Evolutionary conservation across 2,888 invertebrate species (phyloP), one percentile per base, ranked within the genome.

Genomic region (Thera britannica): DNA sequence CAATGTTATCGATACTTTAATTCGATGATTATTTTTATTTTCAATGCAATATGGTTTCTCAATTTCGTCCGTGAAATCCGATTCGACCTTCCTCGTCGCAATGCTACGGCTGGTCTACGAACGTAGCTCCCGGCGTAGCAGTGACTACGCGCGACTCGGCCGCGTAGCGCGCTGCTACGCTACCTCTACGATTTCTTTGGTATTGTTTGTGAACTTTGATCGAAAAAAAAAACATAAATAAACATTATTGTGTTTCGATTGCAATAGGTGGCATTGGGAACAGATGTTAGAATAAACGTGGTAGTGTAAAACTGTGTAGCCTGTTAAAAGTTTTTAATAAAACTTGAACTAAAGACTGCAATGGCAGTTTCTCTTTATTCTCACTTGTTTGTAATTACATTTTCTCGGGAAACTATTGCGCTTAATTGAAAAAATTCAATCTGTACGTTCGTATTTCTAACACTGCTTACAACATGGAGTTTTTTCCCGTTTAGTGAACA

Each of bases 121-220:
- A 71, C 74, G 78, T 79, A 75, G 78, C 72, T 72, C 82, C 82
- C 83, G 81, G 75, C 86, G 90, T 90, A 91, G 86, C 88, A 89
- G 90, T 90, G 85, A 80, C 88, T 90, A 90, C 89, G 88, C 79
- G 79, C 84, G 79, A 85, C 85, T 82, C 87, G 86, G 69, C 77
- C 81, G 86, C 81, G 85, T 82, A 83, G 88, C 86, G 83, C 80
- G 75, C 66, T 69, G 76, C 80, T 81, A 81, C 80, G 78, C 70
- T 67, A 74, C 72, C 68, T 81, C 81, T 83, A 81, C 85, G 58
- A 51, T 68, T 63, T 67, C 72, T 58, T 75, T 73, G 68, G 9
- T 46, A 76, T 46, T 48, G 35, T 55, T 57, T 57, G 58, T 62
- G n/a, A 62, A 71, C 62, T 67, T 67, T 59, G 52, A 52, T 58